Evolutionary conservation across 2,113 vertebrate genomes (phyloP).

Genomic region (Accipiter virgatus): DNA sequence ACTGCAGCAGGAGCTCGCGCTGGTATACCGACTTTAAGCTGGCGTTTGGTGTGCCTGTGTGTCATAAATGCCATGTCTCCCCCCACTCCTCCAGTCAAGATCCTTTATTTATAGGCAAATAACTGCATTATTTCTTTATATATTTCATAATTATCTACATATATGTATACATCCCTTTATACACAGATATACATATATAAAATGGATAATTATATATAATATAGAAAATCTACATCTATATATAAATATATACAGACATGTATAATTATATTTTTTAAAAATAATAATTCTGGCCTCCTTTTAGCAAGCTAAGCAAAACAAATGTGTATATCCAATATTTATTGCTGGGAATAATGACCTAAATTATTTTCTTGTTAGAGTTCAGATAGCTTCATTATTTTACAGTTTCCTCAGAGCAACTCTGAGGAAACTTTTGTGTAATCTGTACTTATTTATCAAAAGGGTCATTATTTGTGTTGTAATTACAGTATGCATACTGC

Average conservation of each 20-base stretch:
- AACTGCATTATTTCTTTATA: not conserved
- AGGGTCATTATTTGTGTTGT: not conserved
- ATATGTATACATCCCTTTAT: not conserved
- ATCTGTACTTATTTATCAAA: conserved; percentile 20
- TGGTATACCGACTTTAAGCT: not conserved
- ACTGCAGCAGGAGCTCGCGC: not conserved
- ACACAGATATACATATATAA: fast-evolving
- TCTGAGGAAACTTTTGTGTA: not conserved
- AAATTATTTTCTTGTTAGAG: conserved; percentile 31
- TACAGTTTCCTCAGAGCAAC: not conserved
- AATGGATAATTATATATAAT: not conserved
- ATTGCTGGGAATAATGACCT: not conserved
- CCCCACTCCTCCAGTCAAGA: not conserved
- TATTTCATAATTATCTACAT: not conserved
- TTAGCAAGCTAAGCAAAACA: not conserved
- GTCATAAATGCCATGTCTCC: not conserved
- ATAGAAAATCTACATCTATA: not conserved
- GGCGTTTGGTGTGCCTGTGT: fast-evolving
- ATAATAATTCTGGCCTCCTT: not conserved
- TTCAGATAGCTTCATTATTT: conserved; percentile 28
- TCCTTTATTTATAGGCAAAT: not conserved
- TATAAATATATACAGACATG: not conserved
- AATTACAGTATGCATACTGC: not conserved
- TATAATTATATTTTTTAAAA: no score
- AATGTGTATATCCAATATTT: not conserved